Percentiles rank a stretch among this genome's conserved stretches.
Evolutionary conservation across 2,113 vertebrate genomes (phyloP).

Genomic region (Stomatorhinus ivindoensis): DNA sequence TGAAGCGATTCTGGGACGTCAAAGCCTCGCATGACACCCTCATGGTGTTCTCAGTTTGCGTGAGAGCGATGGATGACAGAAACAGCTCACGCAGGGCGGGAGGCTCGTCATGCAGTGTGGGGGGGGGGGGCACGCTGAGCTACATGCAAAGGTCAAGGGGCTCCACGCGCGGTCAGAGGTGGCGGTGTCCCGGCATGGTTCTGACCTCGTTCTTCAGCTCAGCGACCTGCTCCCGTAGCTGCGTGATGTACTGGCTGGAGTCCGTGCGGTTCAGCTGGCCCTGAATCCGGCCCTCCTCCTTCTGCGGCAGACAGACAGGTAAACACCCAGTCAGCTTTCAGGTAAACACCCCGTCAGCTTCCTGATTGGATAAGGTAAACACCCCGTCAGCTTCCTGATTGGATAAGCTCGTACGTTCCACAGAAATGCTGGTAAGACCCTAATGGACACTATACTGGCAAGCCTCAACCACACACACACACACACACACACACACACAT

Average conservation of each 20-base stretch:
- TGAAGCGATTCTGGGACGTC: slow-evolving; percentile 14
- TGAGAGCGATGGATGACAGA: neutral
- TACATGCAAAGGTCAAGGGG: neutral
- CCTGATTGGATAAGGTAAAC: neutral
- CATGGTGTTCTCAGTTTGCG: neutral
- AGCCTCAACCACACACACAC: too few species aligned
- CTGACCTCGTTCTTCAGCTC: slow-evolving; percentile 85
- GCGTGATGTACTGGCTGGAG: slow-evolving; percentile 81
- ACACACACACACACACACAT: too few species aligned
- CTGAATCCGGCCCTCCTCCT: slow-evolving; percentile 84
- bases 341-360: too few species aligned
- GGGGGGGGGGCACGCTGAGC: neutral
- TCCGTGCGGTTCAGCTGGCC: slow-evolving; percentile 89
- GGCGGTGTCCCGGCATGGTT: neutral
- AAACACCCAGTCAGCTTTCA: neutral
- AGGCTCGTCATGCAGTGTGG: neutral
- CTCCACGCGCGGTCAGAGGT: neutral
- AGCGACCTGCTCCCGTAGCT: slow-evolving; percentile 82
- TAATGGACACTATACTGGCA: too few species aligned
- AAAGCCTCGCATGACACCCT: neutral
- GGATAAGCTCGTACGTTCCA: neutral
- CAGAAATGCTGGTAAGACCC: too few species aligned
- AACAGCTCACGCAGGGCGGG: neutral
- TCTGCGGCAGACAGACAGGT: slow-evolving; percentile 49
- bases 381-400: neutral